These are phyloP conservation scores for Parauchenoglanis punctatus DNA, from an alignment of 2,797 vertebrate species.

Conservation along the genomic window DNA sequence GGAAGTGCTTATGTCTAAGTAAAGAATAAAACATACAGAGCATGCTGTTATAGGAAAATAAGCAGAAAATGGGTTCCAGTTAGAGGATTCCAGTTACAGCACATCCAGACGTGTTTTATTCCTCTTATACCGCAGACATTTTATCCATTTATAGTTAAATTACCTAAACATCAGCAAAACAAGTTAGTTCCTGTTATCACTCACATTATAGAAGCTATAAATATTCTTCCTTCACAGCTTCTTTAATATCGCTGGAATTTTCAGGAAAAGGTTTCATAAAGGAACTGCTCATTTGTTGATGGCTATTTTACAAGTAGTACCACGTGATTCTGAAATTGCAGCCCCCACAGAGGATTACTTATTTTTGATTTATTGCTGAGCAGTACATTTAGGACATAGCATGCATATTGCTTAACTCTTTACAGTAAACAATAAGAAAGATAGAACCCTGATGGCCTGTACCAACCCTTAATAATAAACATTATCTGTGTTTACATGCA, in stretches of 20 bases:
- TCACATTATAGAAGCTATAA: neutral
- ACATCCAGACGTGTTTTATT: neutral
- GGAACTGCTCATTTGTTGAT: neutral
- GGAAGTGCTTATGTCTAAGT: neutral
- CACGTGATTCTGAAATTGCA: neutral
- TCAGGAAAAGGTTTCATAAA: constrained; percentile 12
- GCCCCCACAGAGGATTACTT: neutral
- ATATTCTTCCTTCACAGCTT: neutral
- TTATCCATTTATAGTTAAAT: neutral
- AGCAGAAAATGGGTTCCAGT: neutral
- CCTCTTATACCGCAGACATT: neutral
- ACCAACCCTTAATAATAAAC: constrained; percentile 1
- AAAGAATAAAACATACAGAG: neutral
- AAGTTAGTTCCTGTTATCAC: neutral
- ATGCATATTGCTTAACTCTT: neutral
- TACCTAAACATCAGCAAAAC: neutral
- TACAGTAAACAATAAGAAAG: neutral
- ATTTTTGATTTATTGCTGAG: constrained; percentile 3
- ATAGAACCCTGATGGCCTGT: neutral
- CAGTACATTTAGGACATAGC: neutral
- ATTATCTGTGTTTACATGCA: neutral
- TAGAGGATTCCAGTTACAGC: neutral
- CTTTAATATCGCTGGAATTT: constrained; percentile 1
- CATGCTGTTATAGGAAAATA: neutral
- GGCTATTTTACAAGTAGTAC: neutral